Percentiles rank a stretch among this genome's conserved stretches.
Conservation (phyloP, 2,888 invertebrate genomes). For the Noctua comes region DNA sequence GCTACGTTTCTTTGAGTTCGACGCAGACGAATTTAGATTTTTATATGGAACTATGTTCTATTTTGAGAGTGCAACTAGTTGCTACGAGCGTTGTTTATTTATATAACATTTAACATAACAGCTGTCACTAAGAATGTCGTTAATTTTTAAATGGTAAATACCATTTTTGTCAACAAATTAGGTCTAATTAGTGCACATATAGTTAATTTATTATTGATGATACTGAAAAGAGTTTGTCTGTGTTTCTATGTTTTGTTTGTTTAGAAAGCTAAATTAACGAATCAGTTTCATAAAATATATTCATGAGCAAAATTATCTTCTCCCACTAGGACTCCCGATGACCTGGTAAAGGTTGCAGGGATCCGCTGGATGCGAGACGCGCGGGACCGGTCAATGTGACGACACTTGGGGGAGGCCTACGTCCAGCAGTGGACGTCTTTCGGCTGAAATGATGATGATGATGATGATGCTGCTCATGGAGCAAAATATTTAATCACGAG, state of each 20-base stretch:
- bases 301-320: not conserved
- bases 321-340: too few relatives aligned
- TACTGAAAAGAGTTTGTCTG: not conserved
- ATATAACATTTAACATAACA: conserved; percentile 12
- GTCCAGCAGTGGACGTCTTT: too few relatives aligned
- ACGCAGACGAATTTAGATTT: too few relatives aligned
- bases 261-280: not conserved
- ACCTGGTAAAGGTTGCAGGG: too few relatives aligned
- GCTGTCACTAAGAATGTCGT: conserved; percentile 19
- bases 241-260: not conserved
- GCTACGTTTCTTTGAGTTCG: not conserved
- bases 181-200: conserved; percentile 3
- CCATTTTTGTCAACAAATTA: conserved; percentile 14
- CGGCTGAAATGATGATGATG: too few relatives aligned
- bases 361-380: too few relatives aligned
- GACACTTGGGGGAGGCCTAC: too few relatives aligned
- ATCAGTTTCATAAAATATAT: not conserved
- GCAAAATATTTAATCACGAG: not conserved
- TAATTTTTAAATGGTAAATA: conserved; percentile 15
- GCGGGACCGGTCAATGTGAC: too few relatives aligned
- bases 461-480: not conserved
- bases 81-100: not conserved
- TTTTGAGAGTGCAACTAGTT: conserved; percentile 1
- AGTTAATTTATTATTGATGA: not conserved
- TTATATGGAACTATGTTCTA: not conserved